Evolutionary conservation across 2,797 vertebrate species (phyloP), one percentile per base, ranked within the genome.

Genomic region (Buphagus erythrorhynchus): DNA sequence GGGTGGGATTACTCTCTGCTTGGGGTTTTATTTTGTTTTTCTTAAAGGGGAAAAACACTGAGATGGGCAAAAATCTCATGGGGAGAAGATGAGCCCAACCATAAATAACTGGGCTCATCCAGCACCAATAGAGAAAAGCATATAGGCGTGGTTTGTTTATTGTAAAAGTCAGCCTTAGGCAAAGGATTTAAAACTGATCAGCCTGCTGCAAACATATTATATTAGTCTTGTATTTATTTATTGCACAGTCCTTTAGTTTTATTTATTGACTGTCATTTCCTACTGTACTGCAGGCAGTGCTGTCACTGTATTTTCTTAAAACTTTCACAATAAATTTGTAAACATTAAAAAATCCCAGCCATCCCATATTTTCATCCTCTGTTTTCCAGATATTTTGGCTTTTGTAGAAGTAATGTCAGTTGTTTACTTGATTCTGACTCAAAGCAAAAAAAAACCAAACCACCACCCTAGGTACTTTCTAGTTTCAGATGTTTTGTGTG

Each of bases 221-320:
- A 93, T 94, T 90, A 84, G 79, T 79, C 91, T 84, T 76, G 67
- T 84, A 67, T 93, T 95, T 97, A 95, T 96, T 95, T 96, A 94
- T 94, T 88, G 76, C 91, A 31, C 36, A 81, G 76, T 86, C 86
- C 73, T 93, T 90, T 96, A 93, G 79, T 90, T 92, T 95, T 95
- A 95, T 97, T 97, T 96, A 95, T 95, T 90, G 94, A 59, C 79
- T 94, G 93, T 91, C 93, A 73, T 71, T 91, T 62, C 63, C 58
- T 73, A 63, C 86, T 96, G 66, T 84, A 94, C 93, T 94, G 87
- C 87, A 91, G 82, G 87, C 93, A 94, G n/a, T 36, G 74, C 82
- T 57, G 89, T 96, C 93, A 82, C 86, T 88, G 82, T 96, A 94
- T 95, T 95, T 96, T 86, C 95, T 93, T 93, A 88, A 95, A 97